Evolutionary conservation across 92 coral and sea anemone species (phyloP), one percentile per base, ranked within the genome.

Genomic region (Muricea muricata): DNA sequence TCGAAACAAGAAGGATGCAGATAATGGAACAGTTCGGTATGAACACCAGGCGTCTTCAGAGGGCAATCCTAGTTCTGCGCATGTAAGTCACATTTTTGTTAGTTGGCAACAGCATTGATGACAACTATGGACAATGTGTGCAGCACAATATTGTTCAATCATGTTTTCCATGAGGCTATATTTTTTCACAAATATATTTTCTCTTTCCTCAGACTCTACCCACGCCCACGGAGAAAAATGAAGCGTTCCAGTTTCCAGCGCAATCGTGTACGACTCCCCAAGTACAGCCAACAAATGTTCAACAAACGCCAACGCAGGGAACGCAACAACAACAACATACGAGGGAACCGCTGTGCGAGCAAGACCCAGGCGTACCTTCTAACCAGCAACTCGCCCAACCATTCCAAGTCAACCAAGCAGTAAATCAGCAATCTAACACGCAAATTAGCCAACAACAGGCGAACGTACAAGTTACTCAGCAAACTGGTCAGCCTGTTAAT

Each of bases 41-140:
- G 83, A 78, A 21, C 71, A 78, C 58, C 79, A 87, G 67, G 46
- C 68, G 79, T 56, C 90, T 76, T 70, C 97, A 88, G 86, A 91
- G 79, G 69, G 85, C 97, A 41, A 73, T 63, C 30, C 69, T 86
- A 82, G 97, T 73, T 75, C 60, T 81, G 47, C 95, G n/a, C 83
- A 78, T 41, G 83, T 78, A 78, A 56, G 31, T 61, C 31, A 75
- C 72, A n/a, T n/a, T n/a, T n/a, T n/a, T n/a, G n/a, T n/a, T n/a
- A n/a, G n/a, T n/a, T n/a, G n/a, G n/a, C n/a, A n/a, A n/a, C n/a
- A n/a, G n/a, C n/a, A n/a, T n/a, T n/a, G n/a, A n/a, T n/a, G n/a
- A n/a, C n/a, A n/a, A n/a, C n/a, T n/a, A n/a, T n/a, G n/a, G n/a
- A n/a, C n/a, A n/a, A n/a, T n/a, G n/a, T n/a, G n/a, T n/a, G n/a